Evolutionary conservation across 2,797 vertebrate species (phyloP).

Genomic region (Toxotes lorentzi): DNA sequence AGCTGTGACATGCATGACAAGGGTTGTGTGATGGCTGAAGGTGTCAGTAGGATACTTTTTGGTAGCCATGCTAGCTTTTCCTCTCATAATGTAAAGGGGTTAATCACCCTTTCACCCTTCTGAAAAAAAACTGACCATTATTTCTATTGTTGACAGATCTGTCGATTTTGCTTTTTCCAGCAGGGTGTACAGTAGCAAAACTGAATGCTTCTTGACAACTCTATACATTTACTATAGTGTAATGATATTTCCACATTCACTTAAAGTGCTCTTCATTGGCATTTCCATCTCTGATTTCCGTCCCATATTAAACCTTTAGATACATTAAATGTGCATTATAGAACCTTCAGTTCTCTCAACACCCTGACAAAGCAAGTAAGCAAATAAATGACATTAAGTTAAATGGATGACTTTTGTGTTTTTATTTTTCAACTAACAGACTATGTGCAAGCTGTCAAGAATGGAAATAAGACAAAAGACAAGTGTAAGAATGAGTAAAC

Average conservation of each 20-base stretch:
- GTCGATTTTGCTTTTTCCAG: no score
- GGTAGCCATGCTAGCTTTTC: background rate
- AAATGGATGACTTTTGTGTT: background rate
- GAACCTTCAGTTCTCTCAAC: background rate
- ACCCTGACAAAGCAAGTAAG: no score
- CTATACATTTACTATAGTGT: no score
- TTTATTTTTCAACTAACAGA: background rate
- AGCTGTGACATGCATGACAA: background rate
- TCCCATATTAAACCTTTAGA: background rate
- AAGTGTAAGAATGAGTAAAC: constrained; percentile 1
- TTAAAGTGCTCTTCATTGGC: no score
- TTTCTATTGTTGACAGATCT: no score
- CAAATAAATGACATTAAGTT: background rate
- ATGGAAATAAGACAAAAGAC: background rate
- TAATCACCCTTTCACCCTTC: background rate
- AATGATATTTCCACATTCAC: no score
- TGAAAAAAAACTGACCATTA: no score
- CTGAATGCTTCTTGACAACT: no score
- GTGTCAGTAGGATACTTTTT: background rate
- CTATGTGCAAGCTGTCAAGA: background rate
- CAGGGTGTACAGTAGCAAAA: no score
- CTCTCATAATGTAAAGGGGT: no score
- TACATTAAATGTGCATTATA: background rate
- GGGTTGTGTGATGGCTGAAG: background rate
- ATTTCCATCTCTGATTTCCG: background rate